Conservation (phyloP, 92 coral and sea anemone species). For the Epizoanthus rinbou region DNA sequence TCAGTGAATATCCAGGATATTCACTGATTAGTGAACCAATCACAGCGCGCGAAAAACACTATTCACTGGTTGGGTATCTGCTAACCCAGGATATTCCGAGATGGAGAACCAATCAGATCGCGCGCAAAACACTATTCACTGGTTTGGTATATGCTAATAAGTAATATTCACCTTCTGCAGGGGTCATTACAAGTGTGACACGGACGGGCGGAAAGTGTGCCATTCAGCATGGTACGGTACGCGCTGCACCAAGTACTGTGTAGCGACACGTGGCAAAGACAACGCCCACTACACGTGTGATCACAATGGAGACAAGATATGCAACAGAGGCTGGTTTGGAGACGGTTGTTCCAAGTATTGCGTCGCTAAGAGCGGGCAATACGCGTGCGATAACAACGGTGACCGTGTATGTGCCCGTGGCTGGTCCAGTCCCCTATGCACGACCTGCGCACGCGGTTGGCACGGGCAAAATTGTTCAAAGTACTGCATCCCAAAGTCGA, state of each 20-base stretch:
- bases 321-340: slow-evolving; percentile 31
- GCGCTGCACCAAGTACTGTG: slow-evolving; percentile 40
- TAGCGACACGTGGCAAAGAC: neutral
- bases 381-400: slow-evolving; percentile 29
- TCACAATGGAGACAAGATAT: slow-evolving; percentile 33
- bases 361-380: neutral
- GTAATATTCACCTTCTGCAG: neutral
- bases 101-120: too few relatives aligned
- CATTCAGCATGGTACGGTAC: slow-evolving; percentile 34
- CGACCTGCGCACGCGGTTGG: slow-evolving; percentile 37
- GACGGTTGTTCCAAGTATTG: slow-evolving; percentile 21
- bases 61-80: too few relatives aligned
- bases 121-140: too few relatives aligned
- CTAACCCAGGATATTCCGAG: too few relatives aligned
- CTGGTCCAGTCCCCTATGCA: slow-evolving; percentile 30
- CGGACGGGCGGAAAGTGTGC: slow-evolving; percentile 32
- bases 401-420: slow-evolving; percentile 27
- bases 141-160: too few relatives aligned
- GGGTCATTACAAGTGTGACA: slow-evolving; percentile 24
- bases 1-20: too few relatives aligned
- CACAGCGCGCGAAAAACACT: too few relatives aligned
- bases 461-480: slow-evolving; percentile 22
- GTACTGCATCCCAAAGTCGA: slow-evolving; percentile 14
- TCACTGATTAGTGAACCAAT: too few relatives aligned
- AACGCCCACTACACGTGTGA: slow-evolving; percentile 21